A percentile compares a stretch with the other conserved stretches of the same genome.
These are phyloP conservation scores for Macaca fascicularis DNA, from an alignment of 2,113 vertebrate genomes.

Conservation along the genomic window DNA sequence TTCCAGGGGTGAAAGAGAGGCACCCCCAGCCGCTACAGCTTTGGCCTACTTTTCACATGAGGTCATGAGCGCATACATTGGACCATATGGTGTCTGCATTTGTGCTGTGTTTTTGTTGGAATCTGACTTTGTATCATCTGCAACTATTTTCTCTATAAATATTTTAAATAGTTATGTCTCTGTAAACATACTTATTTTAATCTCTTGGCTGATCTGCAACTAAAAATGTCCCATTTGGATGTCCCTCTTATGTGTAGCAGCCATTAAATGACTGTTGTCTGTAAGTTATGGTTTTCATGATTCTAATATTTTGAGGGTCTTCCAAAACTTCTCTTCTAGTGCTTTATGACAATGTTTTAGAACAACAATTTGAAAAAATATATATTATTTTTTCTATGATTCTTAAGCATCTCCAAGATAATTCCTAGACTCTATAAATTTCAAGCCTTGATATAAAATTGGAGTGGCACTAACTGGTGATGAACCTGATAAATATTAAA, in stretches of 20 bases:
- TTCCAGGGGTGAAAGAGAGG: constrained; percentile 66
- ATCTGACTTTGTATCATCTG: constrained; percentile 76
- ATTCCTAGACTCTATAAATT: neutral
- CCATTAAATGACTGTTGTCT: constrained; percentile 51
- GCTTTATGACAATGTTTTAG: neutral
- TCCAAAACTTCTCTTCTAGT: constrained; percentile 6
- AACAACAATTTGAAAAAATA: neutral
- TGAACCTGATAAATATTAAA: neutral
- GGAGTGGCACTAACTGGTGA: neutral
- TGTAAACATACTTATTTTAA: constrained; percentile 81
- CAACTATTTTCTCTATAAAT: constrained; percentile 84
- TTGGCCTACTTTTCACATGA: constrained; percentile 75
- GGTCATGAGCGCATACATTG: constrained; percentile 67
- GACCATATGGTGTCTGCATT: constrained; percentile 81
- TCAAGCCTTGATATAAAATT: neutral
- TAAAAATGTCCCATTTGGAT: constrained; percentile 70
- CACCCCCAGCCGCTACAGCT: constrained; percentile 49
- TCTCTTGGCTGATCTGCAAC: constrained; percentile 75
- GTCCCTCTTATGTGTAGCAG: constrained; percentile 64
- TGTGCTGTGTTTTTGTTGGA: constrained; percentile 80
- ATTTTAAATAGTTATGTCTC: constrained; percentile 82
- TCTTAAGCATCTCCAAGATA: neutral
- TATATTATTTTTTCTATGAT: neutral
- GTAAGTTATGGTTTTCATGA: constrained; percentile 47
- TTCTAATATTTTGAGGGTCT: constrained; percentile 42